Evolutionary conservation across 2,797 vertebrate genomes (phyloP).

Genomic region (Otolemur crassicaudatus): DNA sequence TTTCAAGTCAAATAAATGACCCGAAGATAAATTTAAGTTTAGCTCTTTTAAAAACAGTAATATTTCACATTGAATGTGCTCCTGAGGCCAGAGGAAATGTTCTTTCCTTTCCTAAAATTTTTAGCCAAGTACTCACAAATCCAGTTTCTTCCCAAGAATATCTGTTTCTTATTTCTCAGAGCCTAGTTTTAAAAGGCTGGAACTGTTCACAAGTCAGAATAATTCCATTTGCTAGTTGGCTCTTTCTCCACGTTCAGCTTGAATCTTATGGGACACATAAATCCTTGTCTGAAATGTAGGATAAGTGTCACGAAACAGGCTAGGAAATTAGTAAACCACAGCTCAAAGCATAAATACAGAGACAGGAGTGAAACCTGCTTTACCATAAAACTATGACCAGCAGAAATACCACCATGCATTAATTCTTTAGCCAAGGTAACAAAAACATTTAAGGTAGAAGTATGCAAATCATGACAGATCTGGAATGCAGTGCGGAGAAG

Average conservation of each 20-base stretch:
- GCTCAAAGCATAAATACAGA: constrained; percentile 41
- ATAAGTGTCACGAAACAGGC: constrained; percentile 66
- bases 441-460: constrained; percentile 12
- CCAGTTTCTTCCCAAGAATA: constrained; percentile 57
- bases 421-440: neutral
- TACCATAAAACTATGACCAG: neutral
- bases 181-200: constrained; percentile 70
- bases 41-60: constrained; percentile 65
- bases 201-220: constrained; percentile 74
- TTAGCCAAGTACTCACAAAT: constrained; percentile 78
- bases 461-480: neutral
- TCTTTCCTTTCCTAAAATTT: constrained; percentile 78
- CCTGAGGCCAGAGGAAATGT: constrained; percentile 74
- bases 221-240: constrained; percentile 78
- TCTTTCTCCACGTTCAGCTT: constrained; percentile 60
- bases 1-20: constrained; percentile 78
- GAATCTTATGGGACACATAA: constrained; percentile 70
- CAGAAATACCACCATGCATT: neutral
- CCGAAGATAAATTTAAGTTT: constrained; percentile 72
- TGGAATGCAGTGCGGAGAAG: neutral
- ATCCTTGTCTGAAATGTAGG: constrained; percentile 69
- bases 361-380: neutral
- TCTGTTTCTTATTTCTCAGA: constrained; percentile 72
- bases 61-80: constrained; percentile 70
- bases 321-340: constrained; percentile 51